These are phyloP conservation scores for Coenonympha arcania DNA, from an alignment of 2,888 invertebrate species.

Conservation along the genomic window DNA sequence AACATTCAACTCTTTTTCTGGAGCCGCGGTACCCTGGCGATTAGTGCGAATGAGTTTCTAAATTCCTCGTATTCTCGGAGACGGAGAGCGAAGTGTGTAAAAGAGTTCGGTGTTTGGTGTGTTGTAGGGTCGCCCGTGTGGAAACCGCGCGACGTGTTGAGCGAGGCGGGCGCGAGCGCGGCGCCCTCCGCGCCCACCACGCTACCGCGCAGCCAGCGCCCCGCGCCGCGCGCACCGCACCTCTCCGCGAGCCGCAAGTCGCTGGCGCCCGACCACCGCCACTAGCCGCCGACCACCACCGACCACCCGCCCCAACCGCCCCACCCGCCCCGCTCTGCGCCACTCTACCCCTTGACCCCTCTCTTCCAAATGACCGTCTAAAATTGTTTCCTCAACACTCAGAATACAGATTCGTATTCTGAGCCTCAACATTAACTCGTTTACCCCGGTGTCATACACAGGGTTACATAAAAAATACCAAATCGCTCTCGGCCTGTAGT, in stretches of 20 bases:
- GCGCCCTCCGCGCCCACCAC: slow-evolving; percentile 55
- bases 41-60: slow-evolving; percentile 49
- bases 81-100: slow-evolving; percentile 38
- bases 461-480: too few relatives aligned
- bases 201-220: slow-evolving; percentile 65
- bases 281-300: slow-evolving; percentile 38
- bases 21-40: slow-evolving; percentile 54
- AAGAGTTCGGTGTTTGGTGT: slow-evolving; percentile 77
- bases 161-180: slow-evolving; percentile 56
- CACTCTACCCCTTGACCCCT: slow-evolving; percentile 10
- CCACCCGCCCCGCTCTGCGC: too few relatives aligned
- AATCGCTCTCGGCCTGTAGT: too few relatives aligned
- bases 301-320: too few relatives aligned
- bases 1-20: slow-evolving; percentile 74
- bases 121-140: slow-evolving; percentile 97
- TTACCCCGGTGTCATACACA: too few relatives aligned
- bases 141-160: slow-evolving; percentile 94
- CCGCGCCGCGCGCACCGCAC: slow-evolving; percentile 61
- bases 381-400: background rate
- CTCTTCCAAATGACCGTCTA: slow-evolving; percentile 11
- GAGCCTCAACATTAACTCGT: too few relatives aligned
- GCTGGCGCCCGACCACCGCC: slow-evolving; percentile 69
- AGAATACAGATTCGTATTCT: too few relatives aligned
- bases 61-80: slow-evolving; percentile 42
- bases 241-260: slow-evolving; percentile 73